phyloP scores from a whole-genome alignment of 2,797 vertebrate species.

The Eremophila alpestris region DNA sequence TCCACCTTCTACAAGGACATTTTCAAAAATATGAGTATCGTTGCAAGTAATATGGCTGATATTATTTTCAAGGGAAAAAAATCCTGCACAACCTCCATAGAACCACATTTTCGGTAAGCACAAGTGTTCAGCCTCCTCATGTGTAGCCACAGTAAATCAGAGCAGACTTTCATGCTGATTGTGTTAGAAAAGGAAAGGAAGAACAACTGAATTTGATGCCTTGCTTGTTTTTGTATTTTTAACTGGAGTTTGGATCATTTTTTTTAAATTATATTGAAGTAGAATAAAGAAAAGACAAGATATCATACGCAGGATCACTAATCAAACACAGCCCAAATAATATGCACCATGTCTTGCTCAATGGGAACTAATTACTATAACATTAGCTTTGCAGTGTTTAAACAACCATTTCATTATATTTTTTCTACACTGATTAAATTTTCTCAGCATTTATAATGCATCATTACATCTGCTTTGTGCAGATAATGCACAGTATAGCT shows the following conservation, averaged over 20 bases:
- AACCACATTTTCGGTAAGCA: neutral
- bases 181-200: neutral
- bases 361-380: constrained; percentile 79
- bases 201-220: neutral
- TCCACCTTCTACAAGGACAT: neutral
- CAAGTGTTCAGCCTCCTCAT: neutral
- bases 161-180: neutral
- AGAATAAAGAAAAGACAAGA: constrained; percentile 67
- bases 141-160: neutral
- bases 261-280: constrained; percentile 42
- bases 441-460: constrained; percentile 78
- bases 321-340: constrained; percentile 73
- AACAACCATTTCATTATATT: constrained; percentile 81
- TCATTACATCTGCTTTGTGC: constrained; percentile 79
- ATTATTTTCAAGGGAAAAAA: neutral
- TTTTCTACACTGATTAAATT: constrained; percentile 79
- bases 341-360: constrained; percentile 60
- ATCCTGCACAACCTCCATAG: neutral
- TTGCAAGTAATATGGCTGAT: neutral
- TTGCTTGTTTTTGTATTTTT: neutral
- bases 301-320: constrained; percentile 68
- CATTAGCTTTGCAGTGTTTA: constrained; percentile 80
- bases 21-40: neutral
- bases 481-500: constrained; percentile 69
- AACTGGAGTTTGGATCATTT: constrained; percentile 9